phyloP scores from a whole-genome alignment of 2,797 vertebrate species.

The Ptychadena robeensis region DNA sequence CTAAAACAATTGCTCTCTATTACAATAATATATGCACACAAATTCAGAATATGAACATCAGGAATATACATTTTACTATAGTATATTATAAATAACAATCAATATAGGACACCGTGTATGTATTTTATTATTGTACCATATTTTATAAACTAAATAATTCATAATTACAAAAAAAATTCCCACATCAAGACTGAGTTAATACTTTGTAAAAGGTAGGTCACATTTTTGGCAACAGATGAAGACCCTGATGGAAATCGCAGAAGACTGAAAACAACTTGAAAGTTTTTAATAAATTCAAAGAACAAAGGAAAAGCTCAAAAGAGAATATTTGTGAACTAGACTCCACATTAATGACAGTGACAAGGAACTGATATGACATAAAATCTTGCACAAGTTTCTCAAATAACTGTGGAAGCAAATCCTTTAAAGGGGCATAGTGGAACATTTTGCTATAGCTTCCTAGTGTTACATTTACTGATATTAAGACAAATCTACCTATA shows the following conservation, averaged over 20 bases:
- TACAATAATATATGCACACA: too few species aligned
- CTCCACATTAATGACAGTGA: slow-evolving; percentile 1
- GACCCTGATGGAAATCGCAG: neutral
- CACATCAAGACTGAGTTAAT: neutral
- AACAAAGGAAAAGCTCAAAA: neutral
- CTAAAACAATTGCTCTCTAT: too few species aligned
- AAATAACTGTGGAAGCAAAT: neutral
- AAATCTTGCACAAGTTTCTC: neutral
- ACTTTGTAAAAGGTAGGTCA: neutral
- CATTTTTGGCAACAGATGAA: neutral
- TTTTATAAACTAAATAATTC: neutral
- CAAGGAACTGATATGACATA: neutral
- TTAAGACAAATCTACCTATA: too few species aligned
- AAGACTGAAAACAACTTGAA: neutral
- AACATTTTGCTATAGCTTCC: neutral
- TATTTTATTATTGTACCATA: neutral
- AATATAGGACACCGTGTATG: neutral
- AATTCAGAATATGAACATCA: too few species aligned
- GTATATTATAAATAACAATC: too few species aligned
- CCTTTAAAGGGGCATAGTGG: neutral
- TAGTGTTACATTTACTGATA: too few species aligned
- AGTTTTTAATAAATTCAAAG: slow-evolving; percentile 1
- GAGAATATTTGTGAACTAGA: slow-evolving; percentile 8
- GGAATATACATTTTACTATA: too few species aligned
- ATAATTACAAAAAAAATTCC: neutral